phyloP scores from a whole-genome alignment of 2,113 vertebrate genomes.

The Vanacampus margaritifer region DNA sequence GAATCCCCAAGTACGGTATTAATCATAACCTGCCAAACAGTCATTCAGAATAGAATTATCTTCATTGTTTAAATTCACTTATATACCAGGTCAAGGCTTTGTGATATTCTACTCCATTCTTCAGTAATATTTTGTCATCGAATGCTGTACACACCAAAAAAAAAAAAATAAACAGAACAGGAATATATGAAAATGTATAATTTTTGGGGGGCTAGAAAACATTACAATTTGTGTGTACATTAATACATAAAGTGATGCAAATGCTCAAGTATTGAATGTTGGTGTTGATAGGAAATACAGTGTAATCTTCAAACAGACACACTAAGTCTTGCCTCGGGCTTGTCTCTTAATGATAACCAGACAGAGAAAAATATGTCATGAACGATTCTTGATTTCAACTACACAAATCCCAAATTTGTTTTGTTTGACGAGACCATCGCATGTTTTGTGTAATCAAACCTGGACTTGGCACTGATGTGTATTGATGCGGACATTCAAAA shows the following conservation, averaged over 20 bases:
- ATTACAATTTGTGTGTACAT: slow-evolving; percentile 21
- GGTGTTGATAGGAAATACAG: slow-evolving; percentile 36
- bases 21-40: slow-evolving; percentile 12
- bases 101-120: slow-evolving; percentile 15
- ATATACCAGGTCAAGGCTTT: neutral
- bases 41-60: slow-evolving; percentile 12
- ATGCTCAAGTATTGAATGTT: slow-evolving; percentile 5
- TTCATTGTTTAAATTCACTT: slow-evolving; percentile 50
- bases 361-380: slow-evolving; percentile 22
- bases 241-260: slow-evolving; percentile 12
- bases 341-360: slow-evolving; percentile 41
- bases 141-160: slow-evolving; percentile 3
- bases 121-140: slow-evolving; percentile 22
- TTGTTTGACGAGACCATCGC: slow-evolving; percentile 18
- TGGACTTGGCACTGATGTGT: slow-evolving; percentile 1
- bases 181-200: slow-evolving; percentile 36
- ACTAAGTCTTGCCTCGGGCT: slow-evolving; percentile 44
- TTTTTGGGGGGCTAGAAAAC: neutral
- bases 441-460: slow-evolving; percentile 40
- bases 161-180: too few relatives aligned
- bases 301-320: slow-evolving; percentile 41
- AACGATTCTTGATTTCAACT: slow-evolving; percentile 50
- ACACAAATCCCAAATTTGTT: slow-evolving; percentile 39
- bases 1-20: slow-evolving; percentile 58
- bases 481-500: slow-evolving; percentile 4